A percentile compares a stretch with the other conserved stretches of the same genome.
Evolutionary conservation across 2,888 invertebrate genomes (phyloP).

Genomic region (Eucriotettix oculatus): DNA sequence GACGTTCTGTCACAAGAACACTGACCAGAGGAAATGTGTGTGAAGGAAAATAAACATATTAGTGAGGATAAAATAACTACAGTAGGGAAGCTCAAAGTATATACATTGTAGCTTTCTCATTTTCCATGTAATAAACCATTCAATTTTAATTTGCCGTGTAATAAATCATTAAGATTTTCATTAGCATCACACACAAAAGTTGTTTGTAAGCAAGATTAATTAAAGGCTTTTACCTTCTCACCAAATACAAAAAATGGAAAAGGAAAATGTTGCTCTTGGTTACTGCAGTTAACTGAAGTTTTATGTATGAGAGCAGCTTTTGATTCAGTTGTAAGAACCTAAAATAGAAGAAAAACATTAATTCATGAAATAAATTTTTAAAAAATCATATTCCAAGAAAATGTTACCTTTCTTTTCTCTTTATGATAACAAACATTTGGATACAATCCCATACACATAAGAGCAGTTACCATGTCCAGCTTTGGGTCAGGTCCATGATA

Average conservation of each 20-base stretch:
- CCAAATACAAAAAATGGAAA: slow-evolving; percentile 96
- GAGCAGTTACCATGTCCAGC: slow-evolving; percentile 66
- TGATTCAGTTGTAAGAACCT: slow-evolving; percentile 86
- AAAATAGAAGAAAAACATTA: slow-evolving; percentile 9
- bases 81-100: too few species aligned
- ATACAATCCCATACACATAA: slow-evolving; percentile 83
- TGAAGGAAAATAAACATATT: too few species aligned
- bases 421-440: slow-evolving; percentile 94
- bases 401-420: slow-evolving; percentile 67
- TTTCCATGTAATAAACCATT: too few species aligned
- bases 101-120: too few species aligned
- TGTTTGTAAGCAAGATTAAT: neutral
- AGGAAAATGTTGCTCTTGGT: slow-evolving; percentile 65
- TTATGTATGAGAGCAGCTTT: slow-evolving; percentile 91
- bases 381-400: neutral
- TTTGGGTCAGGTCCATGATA: slow-evolving; percentile 56
- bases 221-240: slow-evolving; percentile 47
- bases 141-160: neutral
- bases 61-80: too few species aligned
- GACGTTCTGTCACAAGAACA: too few species aligned
- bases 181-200: neutral
- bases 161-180: neutral
- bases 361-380: neutral
- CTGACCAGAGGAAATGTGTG: too few species aligned
- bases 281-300: slow-evolving; percentile 88